phyloP scores from a whole-genome alignment of 2,888 invertebrate genomes.

The Diarsia rubi region DNA sequence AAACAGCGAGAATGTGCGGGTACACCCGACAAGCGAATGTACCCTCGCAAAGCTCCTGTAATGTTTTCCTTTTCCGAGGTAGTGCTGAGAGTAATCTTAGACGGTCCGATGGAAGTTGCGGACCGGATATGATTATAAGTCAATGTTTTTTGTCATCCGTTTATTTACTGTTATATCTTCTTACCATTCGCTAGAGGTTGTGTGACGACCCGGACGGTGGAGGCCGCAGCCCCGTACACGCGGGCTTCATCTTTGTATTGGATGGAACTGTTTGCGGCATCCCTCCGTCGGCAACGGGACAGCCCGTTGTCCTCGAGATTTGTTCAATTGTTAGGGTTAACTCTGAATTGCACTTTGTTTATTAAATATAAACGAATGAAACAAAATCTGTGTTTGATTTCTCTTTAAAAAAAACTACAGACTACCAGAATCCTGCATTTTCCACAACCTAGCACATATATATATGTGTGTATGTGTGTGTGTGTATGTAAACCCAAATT shows the following conservation, averaged over 20 bases:
- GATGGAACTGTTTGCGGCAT: constrained; percentile 76
- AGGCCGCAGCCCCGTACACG: constrained; percentile 71
- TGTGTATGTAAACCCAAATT: no score
- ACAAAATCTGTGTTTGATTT: constrained; percentile 77
- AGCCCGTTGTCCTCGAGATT: constrained; percentile 84
- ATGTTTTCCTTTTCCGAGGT: constrained; percentile 86
- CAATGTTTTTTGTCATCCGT: constrained; percentile 81
- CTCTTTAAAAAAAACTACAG: not conserved
- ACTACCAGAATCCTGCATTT: not conserved
- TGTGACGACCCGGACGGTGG: constrained; percentile 81
- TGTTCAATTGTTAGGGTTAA: constrained; percentile 91
- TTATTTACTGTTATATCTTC: constrained; percentile 82
- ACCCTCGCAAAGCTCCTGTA: constrained; percentile 83
- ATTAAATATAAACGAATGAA: constrained; percentile 91
- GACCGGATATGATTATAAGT: constrained; percentile 81
- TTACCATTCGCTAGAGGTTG: constrained; percentile 82
- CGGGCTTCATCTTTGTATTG: constrained; percentile 69
- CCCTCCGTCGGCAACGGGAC: constrained; percentile 80
- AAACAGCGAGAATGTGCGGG: constrained; percentile 81
- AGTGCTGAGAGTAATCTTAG: constrained; percentile 77
- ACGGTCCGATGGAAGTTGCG: constrained; percentile 89
- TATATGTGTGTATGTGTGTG: no score
- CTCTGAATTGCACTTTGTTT: constrained; percentile 91
- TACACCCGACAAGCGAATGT: constrained; percentile 81
- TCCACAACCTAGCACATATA: not conserved